A percentile compares a stretch with the other conserved stretches of the same genome.
Evolutionary conservation across 2,888 invertebrate species (phyloP).

Genomic region (Dascillus cervinus): DNA sequence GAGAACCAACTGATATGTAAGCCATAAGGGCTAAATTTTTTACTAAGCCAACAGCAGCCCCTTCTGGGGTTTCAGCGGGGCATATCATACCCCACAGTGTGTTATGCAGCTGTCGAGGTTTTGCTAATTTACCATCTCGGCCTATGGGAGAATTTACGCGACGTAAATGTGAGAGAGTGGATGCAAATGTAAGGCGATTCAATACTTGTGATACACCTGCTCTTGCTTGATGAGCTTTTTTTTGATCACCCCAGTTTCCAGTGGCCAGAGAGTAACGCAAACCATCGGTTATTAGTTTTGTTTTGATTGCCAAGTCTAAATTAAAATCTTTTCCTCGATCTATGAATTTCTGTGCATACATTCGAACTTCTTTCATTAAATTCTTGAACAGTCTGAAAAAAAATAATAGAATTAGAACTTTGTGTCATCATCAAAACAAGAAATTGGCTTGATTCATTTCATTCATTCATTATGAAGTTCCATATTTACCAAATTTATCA

Average conservation of each 20-base stretch:
- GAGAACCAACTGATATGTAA: constrained; percentile 98
- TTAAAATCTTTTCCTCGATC: constrained; percentile 99
- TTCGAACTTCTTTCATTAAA: constrained; percentile 91
- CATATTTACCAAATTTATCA: too few species aligned
- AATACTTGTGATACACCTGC: constrained; percentile 97
- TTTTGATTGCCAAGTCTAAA: constrained; percentile 91
- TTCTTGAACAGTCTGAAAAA: constrained; percentile 74
- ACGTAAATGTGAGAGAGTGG: constrained; percentile 94
- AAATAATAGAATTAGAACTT: too few species aligned
- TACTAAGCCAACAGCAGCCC: constrained; percentile 92
- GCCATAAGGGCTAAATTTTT: constrained; percentile 99
- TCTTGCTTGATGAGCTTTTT: constrained; percentile 97
- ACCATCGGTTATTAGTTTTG: constrained; percentile 96
- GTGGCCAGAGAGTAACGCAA: constrained; percentile 96
- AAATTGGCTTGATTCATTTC: too few species aligned
- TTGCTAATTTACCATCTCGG: constrained; percentile 96
- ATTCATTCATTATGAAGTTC: too few species aligned
- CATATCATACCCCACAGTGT: constrained; percentile 99
- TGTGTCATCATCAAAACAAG: too few species aligned
- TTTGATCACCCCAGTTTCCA: constrained; percentile 99
- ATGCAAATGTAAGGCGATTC: constrained; percentile 96
- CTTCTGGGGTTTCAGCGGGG: constrained; percentile 99
- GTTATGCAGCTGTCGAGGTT: constrained; percentile 97
- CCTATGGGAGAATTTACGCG: constrained; percentile 99
- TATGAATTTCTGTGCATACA: constrained; percentile 99